Evolutionary conservation across 2,888 invertebrate genomes (phyloP), one percentile per base, ranked within the genome.

Genomic region (Piscicola geometra): DNA sequence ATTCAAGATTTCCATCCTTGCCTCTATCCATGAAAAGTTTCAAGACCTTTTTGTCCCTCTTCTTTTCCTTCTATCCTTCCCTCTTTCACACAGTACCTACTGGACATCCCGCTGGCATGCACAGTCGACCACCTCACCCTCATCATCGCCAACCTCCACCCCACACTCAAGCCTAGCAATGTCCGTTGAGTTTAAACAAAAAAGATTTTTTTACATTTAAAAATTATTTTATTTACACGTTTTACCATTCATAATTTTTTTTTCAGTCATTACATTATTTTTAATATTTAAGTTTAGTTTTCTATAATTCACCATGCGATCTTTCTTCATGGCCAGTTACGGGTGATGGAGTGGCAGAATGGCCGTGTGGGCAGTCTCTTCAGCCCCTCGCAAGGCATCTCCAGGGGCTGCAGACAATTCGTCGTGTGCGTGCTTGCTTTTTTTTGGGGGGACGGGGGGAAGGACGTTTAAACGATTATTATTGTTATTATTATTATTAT

Each of bases 131-230:
- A 56, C 60, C 21, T 56, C 60, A 18, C 25, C 60, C 9, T 56
- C 60, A 56, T n/a, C 60, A 18, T 56, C 60, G 9, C n/a, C 60
- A 56, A 18, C 60, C 21, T 56, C 60, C 9, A 56, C 60, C 60
- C 60, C 25, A 3, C 60, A 9, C n/a, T 56, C 60, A 18, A 56
- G 5, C 60, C 60, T 18, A 9, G n/a, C 3, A 18, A 25, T n/a
- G 60, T 56, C n/a, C 9, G 60, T 47, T 47, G n/a, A n/a, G n/a
- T n/a, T n/a, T n/a, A n/a, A n/a, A n/a, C n/a, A n/a, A n/a, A n/a
- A n/a, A n/a, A n/a, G n/a, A n/a, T n/a, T n/a, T n/a, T n/a, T n/a
- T n/a, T n/a, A n/a, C n/a, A n/a, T n/a, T n/a, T n/a, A n/a, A n/a
- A n/a, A n/a, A n/a, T n/a, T n/a, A n/a, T n/a, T n/a, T n/a, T n/a